Base-by-base conservation (phyloP, 2,888 invertebrate genomes). In the Rapana venosa region DNA sequence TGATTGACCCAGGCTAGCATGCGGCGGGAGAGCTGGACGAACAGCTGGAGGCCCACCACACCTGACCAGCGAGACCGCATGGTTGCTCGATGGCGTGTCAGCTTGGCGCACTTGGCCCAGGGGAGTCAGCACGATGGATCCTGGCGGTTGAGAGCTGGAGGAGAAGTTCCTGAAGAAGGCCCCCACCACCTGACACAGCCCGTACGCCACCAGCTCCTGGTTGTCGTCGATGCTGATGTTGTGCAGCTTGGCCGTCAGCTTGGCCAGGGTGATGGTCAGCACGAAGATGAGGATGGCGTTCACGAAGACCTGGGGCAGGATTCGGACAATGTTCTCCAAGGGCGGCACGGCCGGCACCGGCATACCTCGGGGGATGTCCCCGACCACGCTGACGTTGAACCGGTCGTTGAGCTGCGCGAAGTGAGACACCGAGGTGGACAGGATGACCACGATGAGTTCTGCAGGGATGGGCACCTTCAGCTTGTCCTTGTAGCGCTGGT, bases 171-270 rank as follows among this genome's bases (percentile, higher is more conserved):
- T 36, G 74, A 87, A 87, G 47, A 87, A 94, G 94, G 91, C 95
- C 92, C 90, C 95, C 94, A 32, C 94, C 94, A 56, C 81, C 93
- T 26, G 94, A 94, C n/a, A 95, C 91, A 96, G 91, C 0, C 96
- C 96, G 90, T 96, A 95, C 2, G 96, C 96, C 70, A 96, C 93
- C 91, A 96, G 94, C 92, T 96, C 96, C 93, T 96, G 94, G 92
- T 96, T 96, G 90, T 95, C 95, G 85, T 96, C 95, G 15, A 96
- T 93, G 79, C 95, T 94, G 90, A 96, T 96, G 91, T 95, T 94
- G 91, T 96, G 94, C 90, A 96, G 94, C 90, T 96, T 95, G 35
- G 96, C 95, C 87, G 96, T 95, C 88, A 96, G 92, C 92, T 96
- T 96, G 22, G 96, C 96, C 94, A 96, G 94, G n/a, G 95, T 94